These are phyloP conservation scores for Ceuthmochares aereus DNA, from an alignment of 2,113 vertebrate species.

Conservation along the genomic window DNA sequence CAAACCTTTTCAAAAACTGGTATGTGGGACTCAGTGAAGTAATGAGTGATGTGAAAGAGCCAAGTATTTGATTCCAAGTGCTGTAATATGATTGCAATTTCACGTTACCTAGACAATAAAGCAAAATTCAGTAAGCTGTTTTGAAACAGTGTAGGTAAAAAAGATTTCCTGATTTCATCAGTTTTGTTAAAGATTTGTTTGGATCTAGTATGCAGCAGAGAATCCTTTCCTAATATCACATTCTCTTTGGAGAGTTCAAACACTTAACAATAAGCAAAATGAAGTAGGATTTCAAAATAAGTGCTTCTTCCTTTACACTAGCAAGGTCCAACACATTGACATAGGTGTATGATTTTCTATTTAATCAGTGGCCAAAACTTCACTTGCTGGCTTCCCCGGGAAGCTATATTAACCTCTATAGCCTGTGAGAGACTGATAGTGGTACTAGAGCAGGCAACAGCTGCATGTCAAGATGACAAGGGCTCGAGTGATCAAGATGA, in stretches of 20 bases:
- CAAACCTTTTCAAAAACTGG: background rate
- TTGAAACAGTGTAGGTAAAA: background rate
- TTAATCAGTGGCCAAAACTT: background rate
- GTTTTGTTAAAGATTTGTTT: background rate
- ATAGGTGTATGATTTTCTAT: background rate
- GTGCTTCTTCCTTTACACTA: background rate
- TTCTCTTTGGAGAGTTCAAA: background rate
- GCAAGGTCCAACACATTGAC: background rate
- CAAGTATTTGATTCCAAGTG: background rate
- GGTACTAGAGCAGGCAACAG: background rate
- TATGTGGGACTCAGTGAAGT: background rate
- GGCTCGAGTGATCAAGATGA: background rate
- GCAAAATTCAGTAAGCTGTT: background rate
- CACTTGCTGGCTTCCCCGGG: background rate
- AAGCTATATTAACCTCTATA: background rate
- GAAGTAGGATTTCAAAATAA: background rate
- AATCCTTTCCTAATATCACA: background rate
- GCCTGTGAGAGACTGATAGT: background rate
- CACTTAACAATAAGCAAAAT: constrained; percentile 17
- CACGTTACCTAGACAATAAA: background rate
- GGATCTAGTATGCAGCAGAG: background rate
- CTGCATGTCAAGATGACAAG: background rate
- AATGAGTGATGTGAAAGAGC: background rate
- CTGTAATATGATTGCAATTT: background rate
- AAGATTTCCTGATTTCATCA: background rate